Evolutionary conservation across 1,140 invertebrate species (phyloP).

Genomic region (Augochlora pura): DNA sequence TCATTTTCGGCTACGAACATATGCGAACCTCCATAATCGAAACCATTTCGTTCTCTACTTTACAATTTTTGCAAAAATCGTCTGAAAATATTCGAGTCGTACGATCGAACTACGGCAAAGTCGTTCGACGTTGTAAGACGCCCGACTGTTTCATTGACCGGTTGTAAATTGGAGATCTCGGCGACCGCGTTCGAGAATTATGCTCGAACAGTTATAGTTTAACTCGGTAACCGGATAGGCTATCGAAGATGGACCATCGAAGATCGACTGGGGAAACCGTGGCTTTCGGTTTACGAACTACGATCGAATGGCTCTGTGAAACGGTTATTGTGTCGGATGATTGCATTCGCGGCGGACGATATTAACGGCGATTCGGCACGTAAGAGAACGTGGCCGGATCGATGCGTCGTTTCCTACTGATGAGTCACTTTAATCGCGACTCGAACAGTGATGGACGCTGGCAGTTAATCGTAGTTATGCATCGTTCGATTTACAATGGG

Average conservation of each 20-base stretch:
- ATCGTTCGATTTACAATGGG: slow-evolving; percentile 49
- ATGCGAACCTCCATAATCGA: no score
- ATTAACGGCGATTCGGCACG: slow-evolving; percentile 57
- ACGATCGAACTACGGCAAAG: no score
- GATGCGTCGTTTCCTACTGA: slow-evolving; percentile 56
- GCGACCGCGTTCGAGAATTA: no score
- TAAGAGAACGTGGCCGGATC: slow-evolving; percentile 57
- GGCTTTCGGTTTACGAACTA: neutral
- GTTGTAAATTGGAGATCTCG: no score
- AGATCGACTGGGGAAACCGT: neutral
- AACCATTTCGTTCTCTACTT: no score
- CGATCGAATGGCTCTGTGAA: slow-evolving; percentile 34
- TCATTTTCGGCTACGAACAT: no score
- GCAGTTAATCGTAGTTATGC: slow-evolving; percentile 58
- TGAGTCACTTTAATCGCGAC: slow-evolving; percentile 60
- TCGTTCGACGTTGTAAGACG: no score
- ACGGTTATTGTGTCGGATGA: slow-evolving; percentile 61
- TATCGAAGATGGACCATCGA: neutral
- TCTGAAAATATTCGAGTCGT: no score
- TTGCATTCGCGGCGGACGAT: slow-evolving; percentile 54
- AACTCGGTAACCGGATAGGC: neutral
- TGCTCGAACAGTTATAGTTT: no score
- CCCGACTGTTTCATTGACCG: no score
- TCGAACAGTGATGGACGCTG: slow-evolving; percentile 52
- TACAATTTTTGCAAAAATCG: no score